phyloP scores from a whole-genome alignment of 2,888 invertebrate species.

The Drosophila neoperkinsi region DNA sequence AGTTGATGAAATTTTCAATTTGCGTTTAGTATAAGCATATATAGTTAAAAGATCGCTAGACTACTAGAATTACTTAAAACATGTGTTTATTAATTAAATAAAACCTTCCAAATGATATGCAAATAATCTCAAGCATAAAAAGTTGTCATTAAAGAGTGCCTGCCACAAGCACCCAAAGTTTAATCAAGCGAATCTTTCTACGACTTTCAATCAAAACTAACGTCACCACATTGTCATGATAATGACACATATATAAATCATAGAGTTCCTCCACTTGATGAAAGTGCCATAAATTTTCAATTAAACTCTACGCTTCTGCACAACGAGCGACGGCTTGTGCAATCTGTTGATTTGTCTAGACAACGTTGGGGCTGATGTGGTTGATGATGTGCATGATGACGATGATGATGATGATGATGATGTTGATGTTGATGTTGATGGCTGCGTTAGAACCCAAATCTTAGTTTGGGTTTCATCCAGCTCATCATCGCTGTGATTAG shows the following conservation, averaged over 20 bases:
- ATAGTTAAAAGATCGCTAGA: too few species aligned
- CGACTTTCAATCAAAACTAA: slow-evolving; percentile 2
- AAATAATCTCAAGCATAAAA: neutral
- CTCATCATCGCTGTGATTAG: slow-evolving; percentile 65
- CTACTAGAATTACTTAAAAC: neutral
- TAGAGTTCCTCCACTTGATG: slow-evolving; percentile 46
- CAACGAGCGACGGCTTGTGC: slow-evolving; percentile 30
- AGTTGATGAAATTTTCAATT: too few species aligned
- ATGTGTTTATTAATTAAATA: neutral
- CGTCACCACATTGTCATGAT: slow-evolving; percentile 5
- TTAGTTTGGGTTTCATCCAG: slow-evolving; percentile 31
- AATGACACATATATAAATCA: slow-evolving; percentile 17
- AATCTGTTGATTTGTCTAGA: slow-evolving; percentile 46
- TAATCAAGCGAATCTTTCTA: slow-evolving; percentile 1
- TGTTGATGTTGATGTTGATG: slow-evolving; percentile 17
- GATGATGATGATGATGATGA: slow-evolving; percentile 9
- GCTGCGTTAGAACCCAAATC: slow-evolving; percentile 27
- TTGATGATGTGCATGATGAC: slow-evolving; percentile 1
- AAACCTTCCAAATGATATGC: neutral
- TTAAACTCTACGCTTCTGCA: slow-evolving; percentile 65
- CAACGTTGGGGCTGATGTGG: slow-evolving; percentile 17
- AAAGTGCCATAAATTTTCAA: slow-evolving; percentile 79
- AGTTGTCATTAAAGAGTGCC: neutral
- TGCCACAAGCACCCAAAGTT: neutral
- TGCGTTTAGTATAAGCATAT: too few species aligned